These are phyloP conservation scores for Oegoconia quadripuncta DNA, from an alignment of 2,888 invertebrate genomes.

Conservation along the genomic window DNA sequence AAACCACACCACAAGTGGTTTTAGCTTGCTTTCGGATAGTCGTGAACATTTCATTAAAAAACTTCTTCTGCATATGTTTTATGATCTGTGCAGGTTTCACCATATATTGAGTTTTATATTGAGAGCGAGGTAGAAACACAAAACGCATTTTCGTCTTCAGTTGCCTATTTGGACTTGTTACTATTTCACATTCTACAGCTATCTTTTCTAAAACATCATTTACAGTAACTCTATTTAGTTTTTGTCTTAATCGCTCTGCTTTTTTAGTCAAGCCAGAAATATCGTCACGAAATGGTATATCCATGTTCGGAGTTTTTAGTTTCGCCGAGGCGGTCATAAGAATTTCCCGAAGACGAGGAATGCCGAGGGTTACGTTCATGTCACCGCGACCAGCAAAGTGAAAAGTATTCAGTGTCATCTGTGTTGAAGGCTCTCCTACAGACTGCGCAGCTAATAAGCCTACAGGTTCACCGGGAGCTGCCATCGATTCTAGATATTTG, in stretches of 20 bases:
- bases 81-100: conserved; percentile 85
- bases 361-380: conserved; percentile 99
- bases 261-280: conserved; percentile 67
- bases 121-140: conserved; percentile 84
- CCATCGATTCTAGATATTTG: conserved; percentile 88
- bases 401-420: conserved; percentile 99
- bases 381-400: conserved; percentile 99
- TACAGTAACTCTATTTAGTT: conserved; percentile 88
- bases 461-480: conserved; percentile 96
- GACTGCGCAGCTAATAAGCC: conserved; percentile 98
- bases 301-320: conserved; percentile 97
- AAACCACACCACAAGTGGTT: conserved; percentile 67
- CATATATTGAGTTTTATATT: conserved; percentile 85
- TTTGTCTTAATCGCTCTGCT: conserved; percentile 84
- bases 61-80: conserved; percentile 85
- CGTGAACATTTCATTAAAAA: conserved; percentile 83
- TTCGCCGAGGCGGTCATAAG: conserved; percentile 96
- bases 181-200: conserved; percentile 79
- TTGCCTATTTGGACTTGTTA: conserved; percentile 72
- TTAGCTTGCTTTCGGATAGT: conserved; percentile 80
- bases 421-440: conserved; percentile 99
- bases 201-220: conserved; percentile 88
- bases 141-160: conserved; percentile 85
- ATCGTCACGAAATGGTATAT: conserved; percentile 86
- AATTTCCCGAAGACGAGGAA: conserved; percentile 97